A percentile compares a stretch with the other conserved stretches of the same genome.
Conservation (phyloP, 64 coral and sea anemone species). For the Cladopsammia gracilis region DNA sequence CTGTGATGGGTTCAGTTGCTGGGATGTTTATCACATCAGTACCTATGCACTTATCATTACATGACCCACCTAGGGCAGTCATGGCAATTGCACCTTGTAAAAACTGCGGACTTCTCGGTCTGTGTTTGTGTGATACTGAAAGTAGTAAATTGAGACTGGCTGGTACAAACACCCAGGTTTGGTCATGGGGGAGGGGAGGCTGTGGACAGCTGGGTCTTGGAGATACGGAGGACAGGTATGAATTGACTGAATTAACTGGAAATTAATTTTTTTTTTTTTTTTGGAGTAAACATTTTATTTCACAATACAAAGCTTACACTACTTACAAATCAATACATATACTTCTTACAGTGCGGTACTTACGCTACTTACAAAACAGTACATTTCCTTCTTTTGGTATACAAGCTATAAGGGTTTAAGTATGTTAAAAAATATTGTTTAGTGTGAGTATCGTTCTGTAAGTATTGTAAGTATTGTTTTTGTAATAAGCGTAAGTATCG, state of each 20-base stretch:
- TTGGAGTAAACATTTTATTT: too few relatives aligned
- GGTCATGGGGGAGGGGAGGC: slow-evolving; percentile 87
- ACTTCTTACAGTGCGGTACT: too few relatives aligned
- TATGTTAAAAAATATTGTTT: too few relatives aligned
- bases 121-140: slow-evolving; percentile 66
- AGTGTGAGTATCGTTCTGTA: too few relatives aligned
- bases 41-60: slow-evolving; percentile 32
- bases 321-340: too few relatives aligned
- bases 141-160: slow-evolving; percentile 52
- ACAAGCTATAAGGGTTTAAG: too few relatives aligned
- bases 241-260: too few relatives aligned
- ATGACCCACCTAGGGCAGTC: slow-evolving; percentile 45
- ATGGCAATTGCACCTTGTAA: slow-evolving; percentile 37
- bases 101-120: slow-evolving; percentile 62
- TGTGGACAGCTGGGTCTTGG: slow-evolving; percentile 86
- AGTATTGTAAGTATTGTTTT: too few relatives aligned
- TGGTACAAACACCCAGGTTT: slow-evolving; percentile 91
- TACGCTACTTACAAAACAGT: too few relatives aligned
- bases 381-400: too few relatives aligned
- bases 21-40: slow-evolving; percentile 82
- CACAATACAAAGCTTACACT: too few relatives aligned
- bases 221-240: slow-evolving; percentile 75
- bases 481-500: too few relatives aligned
- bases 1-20: slow-evolving; percentile 86
- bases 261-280: background rate